Evolutionary conservation across 2,113 vertebrate species (phyloP), one percentile per base, ranked within the genome.

Genomic region (Zapornia atra): DNA sequence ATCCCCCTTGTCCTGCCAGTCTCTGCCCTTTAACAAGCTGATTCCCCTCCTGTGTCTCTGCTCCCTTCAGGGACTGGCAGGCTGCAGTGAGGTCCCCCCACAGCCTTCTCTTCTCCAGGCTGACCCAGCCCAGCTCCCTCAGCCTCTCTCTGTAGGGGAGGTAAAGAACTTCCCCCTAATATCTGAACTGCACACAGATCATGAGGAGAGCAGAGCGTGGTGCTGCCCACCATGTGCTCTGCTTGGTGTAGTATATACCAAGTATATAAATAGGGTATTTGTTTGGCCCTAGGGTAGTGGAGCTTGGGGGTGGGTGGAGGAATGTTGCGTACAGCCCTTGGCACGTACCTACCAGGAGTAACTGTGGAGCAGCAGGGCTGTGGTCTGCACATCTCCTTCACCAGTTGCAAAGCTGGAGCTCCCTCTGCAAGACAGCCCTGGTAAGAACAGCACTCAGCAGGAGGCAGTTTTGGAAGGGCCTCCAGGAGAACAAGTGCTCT

Each of bases 211-310:
- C 15, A 1, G 51, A 71, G 65, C 28, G 6, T 19, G 61, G 44
- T 46, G 77, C n/a, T 86, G 48, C 33, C 53, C 13, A 6, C 54
- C 2, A 0, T 6, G 0, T 7, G 3, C 18, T 26, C 19, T 57
- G 56, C 56, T 70, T 42, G 81, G n/a, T 1, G 1, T 29, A 4
- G 33, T 24, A 53, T 12, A 14, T 0, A 56, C 42, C 42, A 17
- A 44, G 42, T 44, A 44, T 44, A 44, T 44, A 44, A 63, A 22
- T 50, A 5, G 1, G 17, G 26, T 24, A 46, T 12, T 31, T 56
- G 29, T 79, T 38, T 36, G 61, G 17, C 61, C 34, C 3, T 19
- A 19, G 14, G 29, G 31, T 60, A 3, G 51, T 6, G 15, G 38
- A 34, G 21, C 36, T 40, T 40, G 33, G 42, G 44, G 46, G 8